Conservation (phyloP, 1,140 invertebrate species). For the Pemphigus obesinymphae region DNA sequence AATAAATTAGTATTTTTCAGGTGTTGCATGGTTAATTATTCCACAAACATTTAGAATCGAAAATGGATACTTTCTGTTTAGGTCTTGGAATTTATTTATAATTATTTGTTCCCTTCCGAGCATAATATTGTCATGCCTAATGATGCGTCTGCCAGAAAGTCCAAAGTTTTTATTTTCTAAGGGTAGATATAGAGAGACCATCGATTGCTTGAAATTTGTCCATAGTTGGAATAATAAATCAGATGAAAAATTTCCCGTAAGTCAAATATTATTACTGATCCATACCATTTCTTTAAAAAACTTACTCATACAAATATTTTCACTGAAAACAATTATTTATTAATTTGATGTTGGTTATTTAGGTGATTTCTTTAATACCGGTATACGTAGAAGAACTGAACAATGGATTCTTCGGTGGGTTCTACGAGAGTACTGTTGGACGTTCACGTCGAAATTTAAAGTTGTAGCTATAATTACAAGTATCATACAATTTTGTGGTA, state of each 20-base stretch:
- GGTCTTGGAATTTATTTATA: conserved; percentile 88
- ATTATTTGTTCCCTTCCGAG: conserved; percentile 80
- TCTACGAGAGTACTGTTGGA: background rate
- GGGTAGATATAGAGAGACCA: conserved; percentile 70
- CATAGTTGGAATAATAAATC: conserved; percentile 74
- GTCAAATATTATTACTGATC: too few species aligned
- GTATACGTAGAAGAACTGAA: background rate
- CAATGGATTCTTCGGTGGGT: background rate
- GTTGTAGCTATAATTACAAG: background rate
- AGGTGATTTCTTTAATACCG: background rate
- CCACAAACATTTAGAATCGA: conserved; percentile 53
- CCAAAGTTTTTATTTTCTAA: conserved; percentile 79
- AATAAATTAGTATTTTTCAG: too few species aligned
- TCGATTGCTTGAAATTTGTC: conserved; percentile 73
- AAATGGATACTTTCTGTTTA: conserved; percentile 62
- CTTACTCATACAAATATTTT: too few species aligned
- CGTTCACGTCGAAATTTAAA: conserved; percentile 11
- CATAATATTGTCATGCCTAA: conserved; percentile 72
- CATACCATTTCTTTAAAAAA: too few species aligned
- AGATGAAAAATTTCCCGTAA: conserved; percentile 62
- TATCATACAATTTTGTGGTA: conserved; percentile 18
- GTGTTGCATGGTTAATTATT: conserved; percentile 82
- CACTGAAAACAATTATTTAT: background rate
- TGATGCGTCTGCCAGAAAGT: conserved; percentile 82
- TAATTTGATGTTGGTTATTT: too few species aligned